Base-by-base conservation (phyloP, 2,888 invertebrate species). In the Scelioninae gen. 1 region DNA sequence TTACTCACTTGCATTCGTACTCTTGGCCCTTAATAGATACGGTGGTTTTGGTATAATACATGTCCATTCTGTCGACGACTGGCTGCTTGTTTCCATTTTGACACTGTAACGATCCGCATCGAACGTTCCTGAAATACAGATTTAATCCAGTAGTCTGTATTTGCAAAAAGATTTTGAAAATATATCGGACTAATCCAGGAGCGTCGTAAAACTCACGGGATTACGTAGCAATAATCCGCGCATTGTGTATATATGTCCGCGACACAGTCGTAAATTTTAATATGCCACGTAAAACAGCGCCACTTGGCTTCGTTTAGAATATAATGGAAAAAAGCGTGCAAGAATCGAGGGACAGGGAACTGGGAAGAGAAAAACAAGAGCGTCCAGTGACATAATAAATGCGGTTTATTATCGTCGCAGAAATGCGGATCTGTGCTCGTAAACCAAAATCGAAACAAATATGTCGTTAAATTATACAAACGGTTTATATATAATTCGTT, bases 71-170 rank as follows among this genome's bases (percentile, higher is more conserved):
- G 40, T 95, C 94, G 83, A 96, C 95, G 38, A 96, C 94, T 2
- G 98, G 98, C 89, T 96, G 95, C 60, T 95, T 94, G 92, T 95
- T 95, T 10, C 99, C 99, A 77, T 95, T 95, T 92, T 97, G 97
- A 92, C 99, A 99, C 91, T 99, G 99, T 84, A 99, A 94, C 0
- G 98, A 96, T 11, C 99, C 99, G 92, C 99, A 99, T 86, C 95
- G 95, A 32, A 98, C 96, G 93, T 99, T 97, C 90, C 97, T 97
- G 89, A 40, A 86, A 85, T 75, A 49, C 60, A 79, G 38, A 84
- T 65, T 58, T 65, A 60, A 81, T 75, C 76, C 81, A 68, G 31
- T 68, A 40, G 31, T 53, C 55, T 45, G 60, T 71, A 60, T 81
- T 76, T 76, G 71, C 74, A 81, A 81, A 77, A 81, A 81, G 69